phyloP scores from a whole-genome alignment of 2,113 vertebrate species.

The Callospermophilus lateralis region DNA sequence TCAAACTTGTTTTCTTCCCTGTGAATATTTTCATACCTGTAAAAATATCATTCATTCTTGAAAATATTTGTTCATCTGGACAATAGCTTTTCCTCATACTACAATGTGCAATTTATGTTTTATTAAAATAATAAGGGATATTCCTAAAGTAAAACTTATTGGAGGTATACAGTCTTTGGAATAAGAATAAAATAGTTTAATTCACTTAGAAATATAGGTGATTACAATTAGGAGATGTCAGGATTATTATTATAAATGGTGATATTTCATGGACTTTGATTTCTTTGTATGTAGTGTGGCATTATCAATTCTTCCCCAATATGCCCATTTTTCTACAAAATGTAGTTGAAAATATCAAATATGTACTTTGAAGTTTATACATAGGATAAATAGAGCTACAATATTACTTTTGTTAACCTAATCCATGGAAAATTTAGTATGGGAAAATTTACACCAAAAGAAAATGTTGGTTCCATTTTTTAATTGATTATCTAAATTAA shows the following conservation, averaged over 20 bases:
- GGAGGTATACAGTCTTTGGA: not conserved
- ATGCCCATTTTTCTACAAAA: not conserved
- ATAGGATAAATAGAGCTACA: not conserved
- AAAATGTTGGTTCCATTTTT: not conserved
- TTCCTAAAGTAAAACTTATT: not conserved
- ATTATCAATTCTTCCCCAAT: not conserved
- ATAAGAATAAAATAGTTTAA: not conserved
- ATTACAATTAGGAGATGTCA: not conserved
- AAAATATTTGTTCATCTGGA: slow-evolving; percentile 55
- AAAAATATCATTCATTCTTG: slow-evolving; percentile 44
- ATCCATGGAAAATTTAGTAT: not conserved
- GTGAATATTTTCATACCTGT: not conserved
- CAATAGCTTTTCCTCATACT: not conserved
- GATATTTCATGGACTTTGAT: not conserved
- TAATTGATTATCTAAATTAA: not conserved
- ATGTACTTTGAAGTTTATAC: not conserved
- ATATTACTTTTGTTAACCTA: not conserved
- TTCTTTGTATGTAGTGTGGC: not conserved
- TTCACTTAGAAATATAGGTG: not conserved
- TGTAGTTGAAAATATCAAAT: not conserved
- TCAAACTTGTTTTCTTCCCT: slow-evolving; percentile 14
- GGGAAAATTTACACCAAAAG: not conserved
- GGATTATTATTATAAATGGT: not conserved
- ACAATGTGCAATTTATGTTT: not conserved
- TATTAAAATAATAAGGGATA: not conserved